Conservation (phyloP, 2,113 vertebrate genomes). For the Pachypanchax playfairii region DNA sequence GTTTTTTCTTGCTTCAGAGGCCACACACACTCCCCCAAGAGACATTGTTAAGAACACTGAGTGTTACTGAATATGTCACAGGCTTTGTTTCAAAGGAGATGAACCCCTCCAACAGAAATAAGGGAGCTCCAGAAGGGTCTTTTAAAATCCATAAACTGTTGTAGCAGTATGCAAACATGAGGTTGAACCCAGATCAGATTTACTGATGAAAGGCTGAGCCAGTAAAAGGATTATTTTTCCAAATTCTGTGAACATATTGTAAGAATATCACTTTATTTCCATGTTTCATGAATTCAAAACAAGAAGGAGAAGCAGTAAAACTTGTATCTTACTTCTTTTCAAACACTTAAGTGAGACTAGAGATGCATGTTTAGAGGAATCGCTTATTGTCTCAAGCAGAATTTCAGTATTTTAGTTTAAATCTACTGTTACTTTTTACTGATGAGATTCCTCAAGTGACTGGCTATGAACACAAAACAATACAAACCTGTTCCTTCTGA, state of each 20-base stretch:
- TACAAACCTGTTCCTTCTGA: no score
- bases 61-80: conserved; percentile 7
- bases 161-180: not conserved
- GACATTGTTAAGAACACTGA: conserved; percentile 42
- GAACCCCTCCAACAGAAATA: not conserved
- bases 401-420: no score
- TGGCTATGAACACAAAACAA: no score
- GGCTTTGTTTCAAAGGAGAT: conserved; percentile 6
- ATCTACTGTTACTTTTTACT: no score
- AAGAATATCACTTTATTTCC: not conserved
- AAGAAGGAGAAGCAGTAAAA: not conserved
- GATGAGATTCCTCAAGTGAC: no score
- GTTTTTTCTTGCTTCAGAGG: conserved; percentile 5
- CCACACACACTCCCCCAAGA: conserved; percentile 27
- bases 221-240: not conserved
- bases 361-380: not conserved
- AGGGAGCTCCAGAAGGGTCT: not conserved
- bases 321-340: not conserved
- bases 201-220: not conserved
- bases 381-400: no score
- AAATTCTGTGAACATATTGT: not conserved
- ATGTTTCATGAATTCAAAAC: not conserved
- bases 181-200: no score
- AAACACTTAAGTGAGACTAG: not conserved
- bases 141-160: conserved; percentile 1